phyloP scores from a whole-genome alignment of 2,113 vertebrate species.

The Lepidothrix coronata region DNA sequence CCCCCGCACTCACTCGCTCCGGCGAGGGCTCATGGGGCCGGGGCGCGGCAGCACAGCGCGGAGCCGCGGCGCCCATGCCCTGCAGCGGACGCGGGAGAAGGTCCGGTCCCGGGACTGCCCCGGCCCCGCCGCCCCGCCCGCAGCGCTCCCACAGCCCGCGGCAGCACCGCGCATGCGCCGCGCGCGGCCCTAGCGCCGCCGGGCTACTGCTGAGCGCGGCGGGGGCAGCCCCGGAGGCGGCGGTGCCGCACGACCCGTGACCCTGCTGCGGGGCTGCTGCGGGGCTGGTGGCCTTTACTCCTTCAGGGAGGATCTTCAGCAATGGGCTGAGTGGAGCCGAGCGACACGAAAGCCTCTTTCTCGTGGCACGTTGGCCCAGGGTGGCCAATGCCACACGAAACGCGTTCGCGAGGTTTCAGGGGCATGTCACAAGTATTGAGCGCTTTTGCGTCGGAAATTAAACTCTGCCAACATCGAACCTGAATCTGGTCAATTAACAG shows the following conservation, averaged over 20 bases:
- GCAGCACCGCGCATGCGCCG: conserved; percentile 72
- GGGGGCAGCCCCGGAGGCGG: no score
- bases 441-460: rapidly evolving
- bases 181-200: conserved; percentile 27
- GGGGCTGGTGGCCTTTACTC: no score
- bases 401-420: not conserved
- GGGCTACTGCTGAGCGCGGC: no score
- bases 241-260: not conserved
- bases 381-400: not conserved
- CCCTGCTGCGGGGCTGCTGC: no score
- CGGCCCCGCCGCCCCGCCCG: conserved; percentile 40
- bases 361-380: not conserved
- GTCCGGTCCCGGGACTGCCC: not conserved
- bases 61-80: not conserved
- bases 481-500: not conserved
- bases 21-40: not conserved
- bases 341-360: not conserved
- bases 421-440: not conserved
- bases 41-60: not conserved
- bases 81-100: not conserved
- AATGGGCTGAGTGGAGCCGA: not conserved
- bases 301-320: not conserved
- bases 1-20: conserved; percentile 9
- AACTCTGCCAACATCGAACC: not conserved
- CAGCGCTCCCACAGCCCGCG: conserved; percentile 13